Evolutionary conservation across 2,888 invertebrate species (phyloP).

Genomic region (Lepetodrilus schrolli): DNA sequence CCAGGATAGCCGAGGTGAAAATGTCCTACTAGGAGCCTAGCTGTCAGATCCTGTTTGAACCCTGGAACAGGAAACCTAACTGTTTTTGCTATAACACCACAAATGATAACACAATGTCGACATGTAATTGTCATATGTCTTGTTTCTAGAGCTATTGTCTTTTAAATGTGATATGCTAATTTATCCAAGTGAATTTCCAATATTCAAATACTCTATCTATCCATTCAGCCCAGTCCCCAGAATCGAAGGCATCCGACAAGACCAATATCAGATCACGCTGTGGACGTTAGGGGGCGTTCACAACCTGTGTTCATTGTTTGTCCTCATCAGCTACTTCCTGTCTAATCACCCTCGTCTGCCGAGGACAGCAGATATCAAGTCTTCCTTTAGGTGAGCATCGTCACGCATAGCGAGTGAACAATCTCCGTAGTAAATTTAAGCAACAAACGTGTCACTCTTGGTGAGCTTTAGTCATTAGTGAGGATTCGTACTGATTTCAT

Average conservation of each 20-base stretch:
- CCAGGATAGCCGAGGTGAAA: too few relatives aligned
- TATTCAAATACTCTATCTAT: too few relatives aligned
- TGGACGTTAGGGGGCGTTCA: conserved; percentile 69
- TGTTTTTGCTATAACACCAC: too few relatives aligned
- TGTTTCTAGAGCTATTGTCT: neutral
- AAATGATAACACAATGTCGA: too few relatives aligned
- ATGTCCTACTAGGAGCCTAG: too few relatives aligned
- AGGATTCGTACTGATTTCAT: too few relatives aligned
- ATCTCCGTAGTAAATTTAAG: too few relatives aligned
- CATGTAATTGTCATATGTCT: neutral
- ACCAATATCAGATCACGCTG: conserved; percentile 58
- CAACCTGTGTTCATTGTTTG: conserved; percentile 70
- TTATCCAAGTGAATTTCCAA: neutral
- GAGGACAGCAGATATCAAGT: conserved; percentile 54
- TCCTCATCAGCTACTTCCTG: conserved; percentile 73
- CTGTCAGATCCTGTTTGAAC: too few relatives aligned
- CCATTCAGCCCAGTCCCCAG: conserved; percentile 62
- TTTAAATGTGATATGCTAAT: neutral
- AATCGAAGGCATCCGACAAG: conserved; percentile 48
- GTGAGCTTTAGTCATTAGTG: too few relatives aligned
- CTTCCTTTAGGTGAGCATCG: conserved; percentile 60
- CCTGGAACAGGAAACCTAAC: too few relatives aligned
- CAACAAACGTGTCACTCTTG: too few relatives aligned
- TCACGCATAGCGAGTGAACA: too few relatives aligned
- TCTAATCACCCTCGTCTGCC: conserved; percentile 74